Conservation (phyloP, 2,113 vertebrate genomes). For the Anguilla rostrata region DNA sequence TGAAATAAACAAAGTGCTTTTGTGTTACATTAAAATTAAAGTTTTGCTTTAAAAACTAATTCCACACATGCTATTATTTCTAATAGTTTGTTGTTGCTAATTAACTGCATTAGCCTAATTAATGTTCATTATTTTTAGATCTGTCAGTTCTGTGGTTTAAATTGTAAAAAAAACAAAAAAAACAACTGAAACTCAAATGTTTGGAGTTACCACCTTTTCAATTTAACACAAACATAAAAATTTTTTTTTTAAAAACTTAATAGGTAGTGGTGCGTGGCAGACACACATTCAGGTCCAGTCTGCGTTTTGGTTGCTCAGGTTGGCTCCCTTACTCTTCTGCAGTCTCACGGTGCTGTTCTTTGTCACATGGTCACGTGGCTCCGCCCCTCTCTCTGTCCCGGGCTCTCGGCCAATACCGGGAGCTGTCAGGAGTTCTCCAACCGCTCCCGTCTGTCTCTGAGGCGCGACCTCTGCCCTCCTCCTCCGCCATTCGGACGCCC, state of each 20-base stretch:
- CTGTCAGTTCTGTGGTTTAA: too few species aligned
- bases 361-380: conserved; percentile 53
- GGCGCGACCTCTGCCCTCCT: neutral
- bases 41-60: neutral
- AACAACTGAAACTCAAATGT: too few species aligned
- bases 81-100: too few species aligned
- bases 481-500: neutral
- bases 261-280: too few species aligned
- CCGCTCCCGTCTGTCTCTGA: conserved; percentile 36
- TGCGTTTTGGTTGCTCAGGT: too few species aligned
- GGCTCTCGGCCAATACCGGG: conserved; percentile 11
- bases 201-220: too few species aligned
- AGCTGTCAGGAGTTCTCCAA: conserved; percentile 22
- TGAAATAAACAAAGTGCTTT: neutral
- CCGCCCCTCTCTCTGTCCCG: conserved; percentile 32
- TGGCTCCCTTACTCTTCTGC: conserved; percentile 77
- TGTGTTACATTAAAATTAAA: neutral
- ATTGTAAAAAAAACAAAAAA: too few species aligned
- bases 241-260: too few species aligned
- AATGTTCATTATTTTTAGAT: too few species aligned
- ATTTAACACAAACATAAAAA: too few species aligned
- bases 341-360: conserved; percentile 74
- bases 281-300: too few species aligned
- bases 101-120: too few species aligned
- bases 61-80: neutral